Evolutionary conservation across 2,113 vertebrate genomes (phyloP).

Genomic region (Rhegmatorhina hoffmannsi): DNA sequence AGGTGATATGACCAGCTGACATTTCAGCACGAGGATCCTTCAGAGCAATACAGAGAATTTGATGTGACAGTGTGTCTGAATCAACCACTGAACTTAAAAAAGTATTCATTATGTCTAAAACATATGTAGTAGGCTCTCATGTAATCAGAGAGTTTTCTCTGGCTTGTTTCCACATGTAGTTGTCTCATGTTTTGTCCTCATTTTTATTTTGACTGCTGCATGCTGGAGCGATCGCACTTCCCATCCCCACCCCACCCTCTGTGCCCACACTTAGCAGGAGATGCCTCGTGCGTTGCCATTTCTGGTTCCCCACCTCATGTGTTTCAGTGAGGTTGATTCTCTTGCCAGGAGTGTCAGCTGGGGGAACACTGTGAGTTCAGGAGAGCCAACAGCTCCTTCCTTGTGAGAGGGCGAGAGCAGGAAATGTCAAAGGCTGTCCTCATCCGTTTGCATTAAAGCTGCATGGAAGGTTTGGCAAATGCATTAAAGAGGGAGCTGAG

Average conservation of each 20-base stretch:
- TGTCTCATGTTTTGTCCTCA: background rate
- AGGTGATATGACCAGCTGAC: conserved; percentile 43
- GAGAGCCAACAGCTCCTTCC: background rate
- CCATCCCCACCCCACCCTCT: background rate
- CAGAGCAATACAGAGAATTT: conserved; percentile 32
- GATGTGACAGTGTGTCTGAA: conserved; percentile 56
- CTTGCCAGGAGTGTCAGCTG: background rate
- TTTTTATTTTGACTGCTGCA: conserved; percentile 1
- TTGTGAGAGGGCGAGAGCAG: background rate
- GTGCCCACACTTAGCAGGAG: background rate
- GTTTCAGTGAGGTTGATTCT: background rate
- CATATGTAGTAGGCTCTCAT: background rate
- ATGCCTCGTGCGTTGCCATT: background rate
- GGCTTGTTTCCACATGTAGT: background rate
- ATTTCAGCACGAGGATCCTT: conserved; percentile 59
- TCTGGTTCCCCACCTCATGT: background rate
- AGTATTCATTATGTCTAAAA: background rate
- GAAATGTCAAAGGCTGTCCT: conserved; percentile 14
- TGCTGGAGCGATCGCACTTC: background rate
- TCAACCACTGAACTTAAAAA: conserved; percentile 17
- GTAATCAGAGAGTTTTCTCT: background rate
- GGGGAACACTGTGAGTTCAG: background rate
- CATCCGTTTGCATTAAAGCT: background rate
- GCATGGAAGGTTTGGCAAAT: background rate
- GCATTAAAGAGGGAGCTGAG: background rate